Percentiles rank a stretch among this genome's conserved stretches.
These are phyloP conservation scores for Drosophila rubida DNA, from an alignment of 2,888 invertebrate species.

Conservation along the genomic window DNA sequence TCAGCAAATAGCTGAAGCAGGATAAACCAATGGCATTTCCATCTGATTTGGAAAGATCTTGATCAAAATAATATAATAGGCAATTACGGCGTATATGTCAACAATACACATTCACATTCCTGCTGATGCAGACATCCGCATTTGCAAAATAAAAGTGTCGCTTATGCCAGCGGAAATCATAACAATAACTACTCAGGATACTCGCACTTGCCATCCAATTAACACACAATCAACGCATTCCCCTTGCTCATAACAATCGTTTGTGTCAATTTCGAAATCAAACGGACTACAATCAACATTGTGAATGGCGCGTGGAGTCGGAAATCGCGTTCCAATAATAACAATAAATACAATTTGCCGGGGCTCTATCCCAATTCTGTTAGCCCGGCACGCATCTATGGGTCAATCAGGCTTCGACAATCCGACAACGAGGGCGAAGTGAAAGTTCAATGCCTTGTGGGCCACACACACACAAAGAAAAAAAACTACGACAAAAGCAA, in stretches of 20 bases:
- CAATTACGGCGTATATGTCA: slow-evolving; percentile 2
- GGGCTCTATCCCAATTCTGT: slow-evolving; percentile 27
- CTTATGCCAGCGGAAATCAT: slow-evolving; percentile 37
- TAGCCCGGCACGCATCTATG: slow-evolving; percentile 23
- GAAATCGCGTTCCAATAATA: slow-evolving; percentile 45
- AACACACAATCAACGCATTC: slow-evolving; percentile 60
- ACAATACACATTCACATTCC: slow-evolving; percentile 1
- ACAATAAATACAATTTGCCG: slow-evolving; percentile 66
- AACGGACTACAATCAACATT: slow-evolving; percentile 40
- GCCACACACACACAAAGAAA: neutral
- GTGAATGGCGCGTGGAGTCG: neutral
- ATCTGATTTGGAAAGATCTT: neutral
- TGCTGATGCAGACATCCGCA: slow-evolving; percentile 17
- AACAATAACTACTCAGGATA: slow-evolving; percentile 48
- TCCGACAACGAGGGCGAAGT: slow-evolving; percentile 10
- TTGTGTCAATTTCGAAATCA: slow-evolving; percentile 50
- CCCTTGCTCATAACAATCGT: slow-evolving; percentile 39
- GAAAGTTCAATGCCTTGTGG: slow-evolving; percentile 48
- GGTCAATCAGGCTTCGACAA: slow-evolving; percentile 44
- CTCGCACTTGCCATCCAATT: slow-evolving; percentile 53
- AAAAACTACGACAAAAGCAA: slow-evolving; percentile 25
- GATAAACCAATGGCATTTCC: neutral
- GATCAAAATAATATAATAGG: neutral
- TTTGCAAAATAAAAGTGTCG: slow-evolving; percentile 2
- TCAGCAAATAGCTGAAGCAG: neutral